These are phyloP conservation scores for Neolamprologus devosi DNA, from an alignment of 2,113 vertebrate species.

Conservation along the genomic window DNA sequence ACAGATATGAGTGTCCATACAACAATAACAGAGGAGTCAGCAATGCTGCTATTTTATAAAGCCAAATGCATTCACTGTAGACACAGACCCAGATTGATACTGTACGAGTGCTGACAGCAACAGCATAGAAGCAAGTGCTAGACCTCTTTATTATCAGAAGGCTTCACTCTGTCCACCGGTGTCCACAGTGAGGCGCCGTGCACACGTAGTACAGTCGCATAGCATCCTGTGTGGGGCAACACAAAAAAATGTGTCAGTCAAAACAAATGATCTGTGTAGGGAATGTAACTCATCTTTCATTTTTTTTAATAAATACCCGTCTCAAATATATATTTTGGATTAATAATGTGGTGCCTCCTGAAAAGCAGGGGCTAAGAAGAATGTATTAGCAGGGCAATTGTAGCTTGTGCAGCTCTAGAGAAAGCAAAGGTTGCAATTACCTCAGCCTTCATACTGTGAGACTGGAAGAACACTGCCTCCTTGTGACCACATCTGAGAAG, in stretches of 20 bases:
- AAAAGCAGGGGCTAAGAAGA: background rate
- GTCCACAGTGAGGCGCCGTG: slow-evolving; percentile 89
- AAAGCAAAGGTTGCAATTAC: slow-evolving; percentile 47
- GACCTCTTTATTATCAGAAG: background rate
- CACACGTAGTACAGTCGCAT: slow-evolving; percentile 93
- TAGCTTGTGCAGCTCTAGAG: background rate
- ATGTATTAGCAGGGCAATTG: background rate
- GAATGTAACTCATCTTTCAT: background rate
- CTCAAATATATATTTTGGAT: background rate
- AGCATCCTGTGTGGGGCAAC: slow-evolving; percentile 73
- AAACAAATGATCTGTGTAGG: background rate
- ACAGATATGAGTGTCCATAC: background rate
- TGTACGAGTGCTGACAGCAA: background rate
- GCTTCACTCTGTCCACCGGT: slow-evolving; percentile 87
- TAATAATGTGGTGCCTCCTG: background rate
- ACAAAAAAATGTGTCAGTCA: background rate
- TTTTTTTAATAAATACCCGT: background rate
- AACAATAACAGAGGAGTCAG: background rate
- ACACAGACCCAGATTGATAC: background rate
- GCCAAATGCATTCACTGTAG: background rate
- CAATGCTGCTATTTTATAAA: background rate
- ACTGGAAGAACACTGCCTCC: slow-evolving; percentile 94
- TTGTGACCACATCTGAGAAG: slow-evolving; percentile 86
- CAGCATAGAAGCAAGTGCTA: background rate
- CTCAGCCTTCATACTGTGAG: slow-evolving; percentile 91